Conservation (phyloP, 2,888 invertebrate species). For the Mongoloraphidia duomilia region DNA sequence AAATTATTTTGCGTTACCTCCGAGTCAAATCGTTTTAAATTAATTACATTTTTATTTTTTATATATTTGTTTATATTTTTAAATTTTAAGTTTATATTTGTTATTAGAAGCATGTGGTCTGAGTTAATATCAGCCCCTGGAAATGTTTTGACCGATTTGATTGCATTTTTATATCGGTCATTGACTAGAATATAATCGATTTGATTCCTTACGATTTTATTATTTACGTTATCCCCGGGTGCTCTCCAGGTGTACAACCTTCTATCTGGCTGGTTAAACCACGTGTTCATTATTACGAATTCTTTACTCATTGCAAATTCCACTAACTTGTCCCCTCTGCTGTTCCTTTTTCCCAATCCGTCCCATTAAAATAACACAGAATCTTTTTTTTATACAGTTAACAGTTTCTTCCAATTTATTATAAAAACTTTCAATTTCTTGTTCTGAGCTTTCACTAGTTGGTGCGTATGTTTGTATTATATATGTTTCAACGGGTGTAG, state of each 20-base stretch:
- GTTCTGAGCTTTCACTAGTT: not conserved
- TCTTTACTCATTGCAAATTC: not conserved
- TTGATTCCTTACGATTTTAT: not conserved
- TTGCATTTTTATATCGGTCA: not conserved
- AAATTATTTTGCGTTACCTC: too few relatives aligned
- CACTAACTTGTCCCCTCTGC: not conserved
- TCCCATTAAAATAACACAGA: not conserved
- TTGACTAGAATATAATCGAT: not conserved
- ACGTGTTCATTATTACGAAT: not conserved
- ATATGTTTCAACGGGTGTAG: not conserved
- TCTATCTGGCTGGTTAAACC: not conserved
- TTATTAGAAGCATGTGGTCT: too few relatives aligned
- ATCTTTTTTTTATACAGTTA: not conserved
- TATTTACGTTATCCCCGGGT: not conserved
- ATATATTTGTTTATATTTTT: too few relatives aligned
- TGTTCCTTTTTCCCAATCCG: not conserved
- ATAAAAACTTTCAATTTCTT: not conserved
- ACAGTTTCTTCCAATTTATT: not conserved
- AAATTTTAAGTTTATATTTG: too few relatives aligned
- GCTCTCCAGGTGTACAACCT: not conserved
- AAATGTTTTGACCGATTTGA: not conserved
- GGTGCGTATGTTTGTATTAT: not conserved
- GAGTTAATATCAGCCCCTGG: too few relatives aligned
- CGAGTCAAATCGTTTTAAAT: not conserved
- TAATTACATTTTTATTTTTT: not conserved